phyloP scores from a whole-genome alignment of 2,888 invertebrate species.

The Himalopsyche tibetana region DNA sequence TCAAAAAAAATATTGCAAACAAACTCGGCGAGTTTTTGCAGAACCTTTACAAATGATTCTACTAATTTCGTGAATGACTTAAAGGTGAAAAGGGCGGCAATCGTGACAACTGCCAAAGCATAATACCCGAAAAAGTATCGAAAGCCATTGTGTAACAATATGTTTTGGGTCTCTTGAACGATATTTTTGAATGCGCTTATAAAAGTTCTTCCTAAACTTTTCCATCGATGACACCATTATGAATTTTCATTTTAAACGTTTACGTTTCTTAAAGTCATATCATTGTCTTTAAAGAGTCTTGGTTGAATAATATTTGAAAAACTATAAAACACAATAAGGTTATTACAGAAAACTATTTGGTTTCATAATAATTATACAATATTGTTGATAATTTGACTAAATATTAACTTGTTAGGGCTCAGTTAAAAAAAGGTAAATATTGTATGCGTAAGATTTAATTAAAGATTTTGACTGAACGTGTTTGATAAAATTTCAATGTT shows the following conservation, averaged over 20 bases:
- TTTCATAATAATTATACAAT: no score
- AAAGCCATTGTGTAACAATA: slow-evolving; percentile 56
- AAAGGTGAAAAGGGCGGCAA: slow-evolving; percentile 14
- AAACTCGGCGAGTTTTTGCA: not conserved
- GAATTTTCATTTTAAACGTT: not conserved
- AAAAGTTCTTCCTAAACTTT: not conserved
- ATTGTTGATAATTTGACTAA: no score
- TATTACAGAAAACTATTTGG: no score
- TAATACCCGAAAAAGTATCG: slow-evolving; percentile 53
- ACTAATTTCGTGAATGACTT: slow-evolving; percentile 11
- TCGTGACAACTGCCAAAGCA: slow-evolving; percentile 28
- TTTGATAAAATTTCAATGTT: no score
- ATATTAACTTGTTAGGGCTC: no score
- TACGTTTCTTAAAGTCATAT: no score
- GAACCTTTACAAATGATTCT: slow-evolving; percentile 12
- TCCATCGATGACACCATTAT: not conserved
- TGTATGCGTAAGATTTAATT: no score
- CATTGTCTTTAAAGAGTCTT: no score
- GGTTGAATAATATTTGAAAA: no score
- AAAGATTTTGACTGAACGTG: no score
- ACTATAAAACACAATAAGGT: no score
- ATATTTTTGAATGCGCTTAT: not conserved
- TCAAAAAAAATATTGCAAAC: not conserved
- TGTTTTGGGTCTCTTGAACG: not conserved
- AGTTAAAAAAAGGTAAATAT: no score